Evolutionary conservation across 2,888 invertebrate species (phyloP).

Genomic region (Saturnia japonica): DNA sequence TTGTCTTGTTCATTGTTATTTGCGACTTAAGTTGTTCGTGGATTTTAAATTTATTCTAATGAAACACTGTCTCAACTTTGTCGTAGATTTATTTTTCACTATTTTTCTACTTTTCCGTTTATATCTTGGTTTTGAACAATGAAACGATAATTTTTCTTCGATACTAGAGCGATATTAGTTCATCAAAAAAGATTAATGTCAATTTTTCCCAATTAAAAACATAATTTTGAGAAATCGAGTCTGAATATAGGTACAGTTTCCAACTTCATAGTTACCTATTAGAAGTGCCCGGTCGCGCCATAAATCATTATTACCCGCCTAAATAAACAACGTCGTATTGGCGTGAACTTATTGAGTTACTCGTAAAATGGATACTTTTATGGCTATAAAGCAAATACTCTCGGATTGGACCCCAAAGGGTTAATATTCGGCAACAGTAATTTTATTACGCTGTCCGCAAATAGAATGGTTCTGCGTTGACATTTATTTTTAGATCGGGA

Average conservation of each 20-base stretch:
- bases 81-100: neutral
- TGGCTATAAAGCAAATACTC: conserved; percentile 20
- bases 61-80: neutral
- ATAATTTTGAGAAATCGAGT: neutral
- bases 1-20: conserved; percentile 15
- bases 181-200: neutral
- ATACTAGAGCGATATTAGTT: neutral
- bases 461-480: conserved; percentile 27
- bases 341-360: conserved; percentile 55
- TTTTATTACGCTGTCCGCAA: conserved; percentile 33
- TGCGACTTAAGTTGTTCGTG: neutral
- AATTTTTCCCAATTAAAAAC: neutral
- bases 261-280: conserved; percentile 7
- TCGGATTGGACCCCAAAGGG: conserved; percentile 22
- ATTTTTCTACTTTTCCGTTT: neutral
- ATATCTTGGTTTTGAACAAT: too few species aligned
- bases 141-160: too few species aligned
- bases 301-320: conserved; percentile 34
- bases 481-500: conserved; percentile 9
- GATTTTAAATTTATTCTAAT: conserved; percentile 3
- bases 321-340: conserved; percentile 61
- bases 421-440: conserved; percentile 33
- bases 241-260: neutral
- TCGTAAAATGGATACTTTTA: conserved; percentile 53
- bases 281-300: neutral